Evolutionary conservation across 2,888 invertebrate species (phyloP), one percentile per base, ranked within the genome.

Genomic region (Caenorhabditis virilis): DNA sequence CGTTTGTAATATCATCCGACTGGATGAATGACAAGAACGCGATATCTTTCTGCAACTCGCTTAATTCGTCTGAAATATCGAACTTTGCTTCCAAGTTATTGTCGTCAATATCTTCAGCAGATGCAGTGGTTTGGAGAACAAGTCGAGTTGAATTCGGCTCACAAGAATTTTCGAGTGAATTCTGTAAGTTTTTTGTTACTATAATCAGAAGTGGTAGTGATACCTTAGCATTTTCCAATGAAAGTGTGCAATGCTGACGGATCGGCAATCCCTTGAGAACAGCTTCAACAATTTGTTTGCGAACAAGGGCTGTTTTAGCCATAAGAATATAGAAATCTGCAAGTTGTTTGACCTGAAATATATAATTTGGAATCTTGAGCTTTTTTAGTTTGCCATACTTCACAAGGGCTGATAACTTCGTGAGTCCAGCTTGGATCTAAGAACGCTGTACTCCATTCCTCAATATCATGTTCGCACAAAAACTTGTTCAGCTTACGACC

Each of bases 391-490:
- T n/a, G n/a, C n/a, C n/a, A n/a, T 1, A 75, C 75, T 36, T 75
- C 69, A 36, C 55, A 51, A 22, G 58, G 53, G 52, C 76, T 59
- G 45, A 79, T 78, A 38, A 79, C 79, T 55, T 78, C 77, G 54
- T 79, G 79, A 1, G 78, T 78, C 79, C 79, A 79, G 18, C 60
- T 58, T 1, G 79, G 79, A 50, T 79, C 79, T 35, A 79, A 58
- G 54, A 79, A 79, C n/a, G 74, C 72, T 11, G 68, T 56, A 35
- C 76, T 76, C 79, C 79, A 79, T 49, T 78, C 77, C 33, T 78
- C 79, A 51, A 79, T 79, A 45, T 78, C 79, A 58, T 79, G 78
- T 18, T 60, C 68, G 26, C 64, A 67, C 46, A 79, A 35, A 60
- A 79, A 79, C 23, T 74, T 61, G 38, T 69, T 74, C 39, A 79